Evolutionary conservation across 2,888 invertebrate species (phyloP).

Genomic region (Ophion slaviceki): DNA sequence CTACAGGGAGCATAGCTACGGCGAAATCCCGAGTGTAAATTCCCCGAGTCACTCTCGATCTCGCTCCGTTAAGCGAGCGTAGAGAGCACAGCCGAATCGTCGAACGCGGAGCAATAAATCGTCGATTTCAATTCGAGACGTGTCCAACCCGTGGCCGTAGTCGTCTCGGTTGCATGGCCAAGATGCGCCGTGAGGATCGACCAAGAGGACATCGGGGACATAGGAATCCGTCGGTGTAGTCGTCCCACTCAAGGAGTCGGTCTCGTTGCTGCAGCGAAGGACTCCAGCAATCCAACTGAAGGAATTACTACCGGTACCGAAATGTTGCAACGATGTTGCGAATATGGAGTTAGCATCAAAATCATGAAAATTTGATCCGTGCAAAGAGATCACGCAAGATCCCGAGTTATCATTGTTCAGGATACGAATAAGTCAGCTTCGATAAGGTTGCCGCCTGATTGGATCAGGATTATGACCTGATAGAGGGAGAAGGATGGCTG

Average conservation of each 20-base stretch:
- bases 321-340: slow-evolving; percentile 16
- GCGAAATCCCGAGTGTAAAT: slow-evolving; percentile 78
- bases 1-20: slow-evolving; percentile 63
- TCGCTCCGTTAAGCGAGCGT: slow-evolving; percentile 66
- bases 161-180: slow-evolving; percentile 15
- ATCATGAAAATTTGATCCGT: neutral
- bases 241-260: neutral
- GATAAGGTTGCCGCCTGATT: slow-evolving; percentile 6
- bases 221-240: slow-evolving; percentile 45
- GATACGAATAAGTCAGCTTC: neutral
- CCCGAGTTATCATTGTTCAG: neutral
- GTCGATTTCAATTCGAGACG: slow-evolving; percentile 61
- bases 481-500: neutral
- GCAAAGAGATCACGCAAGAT: neutral
- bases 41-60: slow-evolving; percentile 75
- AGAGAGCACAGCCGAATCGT: slow-evolving; percentile 63
- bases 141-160: slow-evolving; percentile 38
- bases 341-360: neutral
- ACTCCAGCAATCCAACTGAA: neutral
- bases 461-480: slow-evolving; percentile 6
- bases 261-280: slow-evolving; percentile 1
- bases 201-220: slow-evolving; percentile 29
- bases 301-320: slow-evolving; percentile 11
- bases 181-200: slow-evolving; percentile 35
- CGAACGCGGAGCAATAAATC: slow-evolving; percentile 60